A percentile compares a stretch with the other conserved stretches of the same genome.
phyloP scores from a whole-genome alignment of 2,113 vertebrate species.

The Perca schrenkii region DNA sequence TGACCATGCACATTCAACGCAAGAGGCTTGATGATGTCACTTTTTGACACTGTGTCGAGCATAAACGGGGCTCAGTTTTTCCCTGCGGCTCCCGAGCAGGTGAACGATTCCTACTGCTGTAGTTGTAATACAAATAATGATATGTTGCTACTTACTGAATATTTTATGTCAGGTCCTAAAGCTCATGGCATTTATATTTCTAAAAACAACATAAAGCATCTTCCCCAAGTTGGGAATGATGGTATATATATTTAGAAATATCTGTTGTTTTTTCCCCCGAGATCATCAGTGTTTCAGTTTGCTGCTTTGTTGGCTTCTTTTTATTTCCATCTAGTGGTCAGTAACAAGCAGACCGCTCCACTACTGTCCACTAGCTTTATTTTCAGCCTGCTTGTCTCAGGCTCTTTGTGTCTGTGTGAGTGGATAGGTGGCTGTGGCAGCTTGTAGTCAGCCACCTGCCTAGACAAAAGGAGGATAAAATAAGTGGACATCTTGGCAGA shows the following conservation, averaged over 20 bases:
- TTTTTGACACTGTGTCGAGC: too few species aligned
- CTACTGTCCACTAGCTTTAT: background rate
- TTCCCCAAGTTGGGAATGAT: background rate
- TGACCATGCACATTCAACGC: too few species aligned
- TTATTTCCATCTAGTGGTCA: background rate
- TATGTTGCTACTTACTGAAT: too few species aligned
- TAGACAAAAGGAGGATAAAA: slow-evolving; percentile 2
- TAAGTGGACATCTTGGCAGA: slow-evolving; percentile 11
- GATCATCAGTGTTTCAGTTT: background rate
- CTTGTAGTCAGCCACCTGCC: background rate
- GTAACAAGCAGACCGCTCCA: background rate
- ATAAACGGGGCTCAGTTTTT: too few species aligned
- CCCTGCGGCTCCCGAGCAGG: too few species aligned
- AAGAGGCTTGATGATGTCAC: too few species aligned
- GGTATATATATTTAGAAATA: background rate
- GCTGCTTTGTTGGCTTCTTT: background rate
- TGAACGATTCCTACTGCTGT: too few species aligned
- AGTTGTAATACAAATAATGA: too few species aligned
- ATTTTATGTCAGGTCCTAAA: too few species aligned
- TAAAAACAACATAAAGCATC: too few species aligned
- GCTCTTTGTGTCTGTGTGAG: slow-evolving; percentile 4
- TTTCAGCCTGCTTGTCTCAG: background rate
- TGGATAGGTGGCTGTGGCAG: slow-evolving; percentile 7
- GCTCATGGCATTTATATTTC: too few species aligned
- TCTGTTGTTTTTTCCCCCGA: background rate